Conservation (phyloP, 53 echinoderm and acorn worm genomes). For the Arbacia lixula region DNA sequence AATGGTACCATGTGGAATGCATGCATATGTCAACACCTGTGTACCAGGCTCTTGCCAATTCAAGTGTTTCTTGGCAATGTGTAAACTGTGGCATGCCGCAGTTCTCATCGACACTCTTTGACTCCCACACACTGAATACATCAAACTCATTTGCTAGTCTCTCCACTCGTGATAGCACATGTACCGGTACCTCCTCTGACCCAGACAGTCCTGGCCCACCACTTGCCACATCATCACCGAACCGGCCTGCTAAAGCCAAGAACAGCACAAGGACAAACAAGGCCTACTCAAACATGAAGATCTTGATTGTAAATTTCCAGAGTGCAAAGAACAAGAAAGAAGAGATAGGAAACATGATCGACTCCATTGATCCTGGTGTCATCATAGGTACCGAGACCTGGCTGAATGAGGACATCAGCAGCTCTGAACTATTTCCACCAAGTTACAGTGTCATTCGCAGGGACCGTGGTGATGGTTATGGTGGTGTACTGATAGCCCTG, state of each 20-base stretch:
- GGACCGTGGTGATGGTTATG: too few species aligned
- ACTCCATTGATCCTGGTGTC: constrained; percentile 28
- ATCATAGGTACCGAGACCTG: constrained; percentile 43
- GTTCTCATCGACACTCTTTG: constrained; percentile 54
- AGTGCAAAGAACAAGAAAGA: constrained; percentile 65
- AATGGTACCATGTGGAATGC: constrained; percentile 63
- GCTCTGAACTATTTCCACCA: constrained; percentile 56
- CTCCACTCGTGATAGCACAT: background rate
- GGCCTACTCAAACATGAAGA: constrained; percentile 46
- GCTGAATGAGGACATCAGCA: constrained; percentile 30
- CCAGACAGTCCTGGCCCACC: constrained; percentile 19
- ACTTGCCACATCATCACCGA: constrained; percentile 14
- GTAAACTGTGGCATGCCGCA: constrained; percentile 61
- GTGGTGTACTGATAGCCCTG: too few species aligned
- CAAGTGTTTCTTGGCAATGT: constrained; percentile 63
- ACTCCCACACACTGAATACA: constrained; percentile 32
- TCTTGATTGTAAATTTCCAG: constrained; percentile 57
- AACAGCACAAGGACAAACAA: background rate
- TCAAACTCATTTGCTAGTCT: constrained; percentile 33
- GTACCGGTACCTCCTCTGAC: too few species aligned
- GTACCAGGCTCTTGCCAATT: constrained; percentile 11
- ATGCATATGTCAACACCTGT: constrained; percentile 58
- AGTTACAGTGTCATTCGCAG: constrained; percentile 55
- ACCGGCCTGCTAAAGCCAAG: background rate
- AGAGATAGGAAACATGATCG: constrained; percentile 48